Conservation (phyloP, 2,113 vertebrate genomes). For the Egretta garzetta region DNA sequence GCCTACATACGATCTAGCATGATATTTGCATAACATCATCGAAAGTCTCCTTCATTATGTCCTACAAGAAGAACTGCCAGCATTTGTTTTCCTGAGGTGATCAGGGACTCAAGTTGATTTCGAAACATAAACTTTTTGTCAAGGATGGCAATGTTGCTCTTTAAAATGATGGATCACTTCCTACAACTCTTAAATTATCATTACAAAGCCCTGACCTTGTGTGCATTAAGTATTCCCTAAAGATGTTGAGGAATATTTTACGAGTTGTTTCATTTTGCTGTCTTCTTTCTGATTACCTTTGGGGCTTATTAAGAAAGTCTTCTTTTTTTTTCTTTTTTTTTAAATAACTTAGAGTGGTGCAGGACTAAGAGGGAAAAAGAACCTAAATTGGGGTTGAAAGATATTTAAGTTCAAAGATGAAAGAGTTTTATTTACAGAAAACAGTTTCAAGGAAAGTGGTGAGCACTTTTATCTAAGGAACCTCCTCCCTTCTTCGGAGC, state of each 20-base stretch:
- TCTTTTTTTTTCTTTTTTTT: not conserved
- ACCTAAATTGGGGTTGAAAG: constrained; percentile 67
- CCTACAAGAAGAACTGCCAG: constrained; percentile 53
- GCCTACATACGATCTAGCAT: constrained; percentile 9
- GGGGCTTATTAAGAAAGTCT: constrained; percentile 83
- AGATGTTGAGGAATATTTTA: constrained; percentile 78
- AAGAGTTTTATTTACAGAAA: constrained; percentile 73
- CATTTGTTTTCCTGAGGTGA: constrained; percentile 65
- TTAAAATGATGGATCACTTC: constrained; percentile 83
- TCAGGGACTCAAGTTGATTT: constrained; percentile 68
- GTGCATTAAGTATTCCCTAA: constrained; percentile 80
- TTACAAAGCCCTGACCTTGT: constrained; percentile 83
- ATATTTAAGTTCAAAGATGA: constrained; percentile 78
- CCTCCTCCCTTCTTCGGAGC: constrained; percentile 43
- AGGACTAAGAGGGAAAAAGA: constrained; percentile 56
- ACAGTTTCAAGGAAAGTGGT: constrained; percentile 67
- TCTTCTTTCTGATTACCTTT: constrained; percentile 79
- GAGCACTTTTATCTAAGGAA: constrained; percentile 67
- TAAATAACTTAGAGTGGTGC: constrained; percentile 44
- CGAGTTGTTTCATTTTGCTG: constrained; percentile 80
- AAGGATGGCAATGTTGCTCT: constrained; percentile 73
- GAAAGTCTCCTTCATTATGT: constrained; percentile 50
- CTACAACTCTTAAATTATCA: constrained; percentile 84
- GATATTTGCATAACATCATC: constrained; percentile 53
- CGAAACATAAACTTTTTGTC: constrained; percentile 76